Conservation (phyloP, 2,888 invertebrate species). For the Lepidonotus clava region DNA sequence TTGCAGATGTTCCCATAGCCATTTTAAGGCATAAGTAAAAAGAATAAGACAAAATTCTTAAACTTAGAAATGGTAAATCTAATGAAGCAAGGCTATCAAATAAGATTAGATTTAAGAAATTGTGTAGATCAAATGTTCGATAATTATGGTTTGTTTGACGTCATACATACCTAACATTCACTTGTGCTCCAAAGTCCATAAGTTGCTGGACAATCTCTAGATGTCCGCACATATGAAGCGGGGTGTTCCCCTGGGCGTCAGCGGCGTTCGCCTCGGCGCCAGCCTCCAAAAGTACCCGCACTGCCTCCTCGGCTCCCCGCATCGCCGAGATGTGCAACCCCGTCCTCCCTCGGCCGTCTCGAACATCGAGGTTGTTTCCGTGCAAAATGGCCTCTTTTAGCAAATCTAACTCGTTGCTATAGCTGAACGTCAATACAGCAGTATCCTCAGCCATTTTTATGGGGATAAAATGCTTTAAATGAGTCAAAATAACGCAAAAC, state of each 20-base stretch:
- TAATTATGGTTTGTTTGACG: too few species aligned
- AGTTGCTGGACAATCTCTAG: slow-evolving; percentile 65
- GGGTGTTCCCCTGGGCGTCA: slow-evolving; percentile 68
- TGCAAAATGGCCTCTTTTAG: not conserved
- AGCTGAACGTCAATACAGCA: not conserved
- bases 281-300: slow-evolving; percentile 62
- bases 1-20: too few species aligned
- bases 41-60: not conserved
- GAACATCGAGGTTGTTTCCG: not conserved
- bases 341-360: slow-evolving; percentile 42
- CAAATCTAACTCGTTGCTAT: not conserved
- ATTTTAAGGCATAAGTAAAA: not conserved
- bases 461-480: too few species aligned
- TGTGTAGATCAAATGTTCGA: not conserved
- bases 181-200: slow-evolving; percentile 65
- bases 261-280: slow-evolving; percentile 64
- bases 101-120: not conserved
- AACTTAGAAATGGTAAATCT: too few species aligned
- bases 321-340: slow-evolving; percentile 52
- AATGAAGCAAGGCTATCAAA: not conserved
- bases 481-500: too few species aligned
- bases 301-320: slow-evolving; percentile 42
- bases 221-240: slow-evolving; percentile 71
- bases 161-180: slow-evolving; percentile 63
- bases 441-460: not conserved